These are phyloP conservation scores for Paralinhomoeus sp. DNA, from an alignment of 2,888 invertebrate genomes.

Conservation along the genomic window DNA sequence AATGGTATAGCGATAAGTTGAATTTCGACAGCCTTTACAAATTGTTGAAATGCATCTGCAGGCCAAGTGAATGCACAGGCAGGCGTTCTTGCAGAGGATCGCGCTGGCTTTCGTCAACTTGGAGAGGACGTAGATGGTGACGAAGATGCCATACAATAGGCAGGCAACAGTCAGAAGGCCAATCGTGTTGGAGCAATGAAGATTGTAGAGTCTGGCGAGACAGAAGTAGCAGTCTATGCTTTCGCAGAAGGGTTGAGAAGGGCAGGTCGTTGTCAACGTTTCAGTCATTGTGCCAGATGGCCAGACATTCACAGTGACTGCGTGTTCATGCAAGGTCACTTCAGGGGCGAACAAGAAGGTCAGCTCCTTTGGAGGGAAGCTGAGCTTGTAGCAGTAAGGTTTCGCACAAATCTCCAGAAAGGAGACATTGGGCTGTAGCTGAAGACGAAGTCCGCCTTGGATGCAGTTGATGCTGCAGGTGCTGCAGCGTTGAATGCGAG, in stretches of 20 bases:
- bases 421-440: not conserved
- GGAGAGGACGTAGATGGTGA: not conserved
- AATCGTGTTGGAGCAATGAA: not conserved
- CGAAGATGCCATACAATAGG: not conserved
- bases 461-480: not conserved
- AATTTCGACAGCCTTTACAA: no score
- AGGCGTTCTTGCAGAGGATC: not conserved
- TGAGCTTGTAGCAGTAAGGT: not conserved
- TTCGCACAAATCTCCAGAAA: not conserved
- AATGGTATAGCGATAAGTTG: no score
- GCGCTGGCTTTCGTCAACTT: not conserved
- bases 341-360: not conserved
- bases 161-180: not conserved
- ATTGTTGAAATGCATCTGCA: not conserved
- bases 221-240: not conserved
- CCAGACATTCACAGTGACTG: not conserved
- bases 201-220: not conserved
- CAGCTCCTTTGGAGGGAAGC: not conserved
- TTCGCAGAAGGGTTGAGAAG: conserved; percentile 1
- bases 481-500: no score
- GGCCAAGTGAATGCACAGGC: not conserved
- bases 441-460: not conserved
- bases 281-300: not conserved
- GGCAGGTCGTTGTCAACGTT: not conserved
- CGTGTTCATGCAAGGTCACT: not conserved